Evolutionary conservation across 2,888 invertebrate species (phyloP).

Genomic region (Anticlea derivata): DNA sequence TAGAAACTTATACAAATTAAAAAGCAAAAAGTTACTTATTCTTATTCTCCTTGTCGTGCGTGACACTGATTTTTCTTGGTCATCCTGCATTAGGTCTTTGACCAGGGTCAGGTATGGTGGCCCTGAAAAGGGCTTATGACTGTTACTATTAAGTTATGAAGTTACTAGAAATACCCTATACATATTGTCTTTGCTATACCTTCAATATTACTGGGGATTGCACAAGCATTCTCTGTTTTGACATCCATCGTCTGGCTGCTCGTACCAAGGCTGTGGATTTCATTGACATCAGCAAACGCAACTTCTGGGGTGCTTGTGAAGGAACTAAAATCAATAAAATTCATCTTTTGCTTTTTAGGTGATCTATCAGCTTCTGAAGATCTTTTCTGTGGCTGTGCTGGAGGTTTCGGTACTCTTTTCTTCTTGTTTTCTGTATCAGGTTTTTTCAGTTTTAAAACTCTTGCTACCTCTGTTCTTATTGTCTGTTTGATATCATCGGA

Average conservation of each 20-base stretch:
- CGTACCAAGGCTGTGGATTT: slow-evolving; percentile 37
- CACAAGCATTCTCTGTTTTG: slow-evolving; percentile 45
- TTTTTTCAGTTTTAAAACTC: slow-evolving; percentile 42
- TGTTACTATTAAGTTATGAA: too few relatives aligned
- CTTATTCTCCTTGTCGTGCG: too few relatives aligned
- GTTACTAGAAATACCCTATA: too few relatives aligned
- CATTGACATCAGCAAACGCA: slow-evolving; percentile 68
- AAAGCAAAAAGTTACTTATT: too few relatives aligned
- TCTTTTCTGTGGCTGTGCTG: slow-evolving; percentile 15
- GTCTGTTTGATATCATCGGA: slow-evolving; percentile 58
- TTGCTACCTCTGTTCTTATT: slow-evolving; percentile 57
- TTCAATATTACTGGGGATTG: slow-evolving; percentile 13
- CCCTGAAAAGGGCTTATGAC: too few relatives aligned
- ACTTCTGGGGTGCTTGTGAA: slow-evolving; percentile 46
- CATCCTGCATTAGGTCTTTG: too few relatives aligned
- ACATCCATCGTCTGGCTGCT: slow-evolving; percentile 44
- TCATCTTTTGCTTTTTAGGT: slow-evolving; percentile 33
- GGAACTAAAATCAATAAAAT: slow-evolving; percentile 19
- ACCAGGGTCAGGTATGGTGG: too few relatives aligned
- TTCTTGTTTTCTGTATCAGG: slow-evolving; percentile 15
- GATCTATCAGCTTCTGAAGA: slow-evolving; percentile 30
- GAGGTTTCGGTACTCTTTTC: slow-evolving; percentile 15
- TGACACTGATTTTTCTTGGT: too few relatives aligned
- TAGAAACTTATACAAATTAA: too few relatives aligned
- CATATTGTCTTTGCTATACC: slow-evolving; percentile 7